Conservation (phyloP, 1,140 invertebrate genomes). For the Heliothis virescens region DNA sequence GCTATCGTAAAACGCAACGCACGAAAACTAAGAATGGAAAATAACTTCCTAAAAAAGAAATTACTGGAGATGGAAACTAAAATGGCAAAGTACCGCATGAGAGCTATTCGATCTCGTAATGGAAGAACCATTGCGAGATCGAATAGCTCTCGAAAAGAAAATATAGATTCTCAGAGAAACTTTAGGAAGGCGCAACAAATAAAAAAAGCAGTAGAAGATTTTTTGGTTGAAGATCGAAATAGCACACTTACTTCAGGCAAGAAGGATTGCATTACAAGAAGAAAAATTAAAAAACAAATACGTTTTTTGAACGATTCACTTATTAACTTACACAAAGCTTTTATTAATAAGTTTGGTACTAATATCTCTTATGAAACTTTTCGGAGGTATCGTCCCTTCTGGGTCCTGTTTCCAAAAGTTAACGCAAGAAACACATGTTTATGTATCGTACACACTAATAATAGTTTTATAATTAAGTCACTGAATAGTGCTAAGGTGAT, state of each 20-base stretch:
- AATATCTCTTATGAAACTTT: constrained; percentile 55
- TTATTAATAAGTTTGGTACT: constrained; percentile 48
- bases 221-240: constrained; percentile 36
- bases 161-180: no score
- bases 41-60: no score
- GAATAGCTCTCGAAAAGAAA: no score
- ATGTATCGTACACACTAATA: constrained; percentile 46
- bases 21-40: no score
- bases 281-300: constrained; percentile 54
- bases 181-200: neutral
- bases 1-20: no score
- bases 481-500: constrained; percentile 48
- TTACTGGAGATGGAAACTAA: no score
- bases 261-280: constrained; percentile 51
- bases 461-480: constrained; percentile 42
- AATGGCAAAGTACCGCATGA: no score
- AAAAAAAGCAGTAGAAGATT: constrained; percentile 3
- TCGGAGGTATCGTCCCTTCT: constrained; percentile 43
- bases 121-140: no score
- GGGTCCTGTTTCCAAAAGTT: constrained; percentile 8
- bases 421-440: constrained; percentile 50
- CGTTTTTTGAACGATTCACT: constrained; percentile 51
- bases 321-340: constrained; percentile 48
- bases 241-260: constrained; percentile 44
- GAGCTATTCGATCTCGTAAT: no score